These are phyloP conservation scores for Stenodema calcarata DNA, from an alignment of 2,888 invertebrate species.

Conservation along the genomic window DNA sequence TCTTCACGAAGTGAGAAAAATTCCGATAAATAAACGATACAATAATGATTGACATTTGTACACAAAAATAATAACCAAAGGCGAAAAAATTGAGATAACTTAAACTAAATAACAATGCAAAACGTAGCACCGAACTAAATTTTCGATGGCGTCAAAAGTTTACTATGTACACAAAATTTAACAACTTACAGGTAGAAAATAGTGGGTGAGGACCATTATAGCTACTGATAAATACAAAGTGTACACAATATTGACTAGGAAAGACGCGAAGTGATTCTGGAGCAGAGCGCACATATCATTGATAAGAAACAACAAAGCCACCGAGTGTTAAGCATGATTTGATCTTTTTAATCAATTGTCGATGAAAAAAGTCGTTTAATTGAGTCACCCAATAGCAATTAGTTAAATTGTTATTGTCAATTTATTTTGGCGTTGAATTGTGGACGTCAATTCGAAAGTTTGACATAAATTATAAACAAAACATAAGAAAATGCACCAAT, in stretches of 20 bases:
- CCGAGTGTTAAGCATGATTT: no score
- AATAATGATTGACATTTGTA: background rate
- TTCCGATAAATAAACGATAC: slow-evolving; percentile 7
- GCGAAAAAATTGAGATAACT: background rate
- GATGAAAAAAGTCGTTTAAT: no score
- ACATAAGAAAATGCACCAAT: no score
- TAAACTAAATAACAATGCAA: background rate
- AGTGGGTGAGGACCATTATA: background rate
- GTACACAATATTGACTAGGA: slow-evolving; percentile 4
- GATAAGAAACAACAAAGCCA: background rate
- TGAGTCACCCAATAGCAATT: no score
- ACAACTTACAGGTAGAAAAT: background rate
- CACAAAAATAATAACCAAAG: background rate
- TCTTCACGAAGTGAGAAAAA: background rate
- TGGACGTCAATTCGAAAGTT: background rate
- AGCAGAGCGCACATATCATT: background rate
- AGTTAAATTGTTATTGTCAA: no score
- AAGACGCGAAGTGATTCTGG: background rate
- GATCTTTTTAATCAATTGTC: no score
- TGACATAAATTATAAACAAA: no score
- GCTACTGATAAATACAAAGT: background rate
- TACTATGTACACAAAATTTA: background rate
- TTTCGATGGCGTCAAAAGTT: background rate
- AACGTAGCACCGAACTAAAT: background rate
- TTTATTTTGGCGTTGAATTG: no score